Evolutionary conservation across 2,888 invertebrate genomes (phyloP).

Genomic region (Oxystoma pomonae): DNA sequence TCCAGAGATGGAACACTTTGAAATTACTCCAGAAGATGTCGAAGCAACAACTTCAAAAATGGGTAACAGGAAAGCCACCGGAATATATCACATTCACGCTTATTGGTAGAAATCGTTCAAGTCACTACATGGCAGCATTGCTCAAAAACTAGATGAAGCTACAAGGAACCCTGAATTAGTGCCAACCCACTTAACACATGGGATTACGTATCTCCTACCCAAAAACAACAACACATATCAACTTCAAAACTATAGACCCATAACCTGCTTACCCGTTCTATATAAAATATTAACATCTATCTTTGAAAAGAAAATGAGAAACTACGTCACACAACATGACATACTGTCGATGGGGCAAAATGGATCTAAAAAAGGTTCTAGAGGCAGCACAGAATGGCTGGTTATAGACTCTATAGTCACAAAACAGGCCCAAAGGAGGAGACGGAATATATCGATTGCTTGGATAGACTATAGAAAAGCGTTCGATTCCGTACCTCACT

Average conservation of each 20-base stretch:
- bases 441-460: not conserved
- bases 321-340: not conserved
- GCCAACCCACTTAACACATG: not conserved
- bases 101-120: not conserved
- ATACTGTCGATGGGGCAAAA: not conserved
- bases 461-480: not conserved
- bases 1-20: not conserved
- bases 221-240: not conserved
- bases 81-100: not conserved
- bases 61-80: not conserved
- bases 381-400: not conserved
- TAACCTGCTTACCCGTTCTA: not conserved
- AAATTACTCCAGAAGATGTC: not conserved
- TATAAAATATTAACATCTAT: not conserved
- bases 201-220: not conserved
- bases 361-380: not conserved
- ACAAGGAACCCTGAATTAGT: not conserved
- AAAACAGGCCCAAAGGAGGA: constrained; percentile 2
- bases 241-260: not conserved
- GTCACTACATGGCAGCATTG: not conserved
- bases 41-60: not conserved
- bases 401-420: not conserved
- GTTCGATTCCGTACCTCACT: not conserved
- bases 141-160: not conserved
- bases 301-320: not conserved